These are phyloP conservation scores for Phaetusa simplex DNA, from an alignment of 2,113 vertebrate genomes.

Conservation along the genomic window DNA sequence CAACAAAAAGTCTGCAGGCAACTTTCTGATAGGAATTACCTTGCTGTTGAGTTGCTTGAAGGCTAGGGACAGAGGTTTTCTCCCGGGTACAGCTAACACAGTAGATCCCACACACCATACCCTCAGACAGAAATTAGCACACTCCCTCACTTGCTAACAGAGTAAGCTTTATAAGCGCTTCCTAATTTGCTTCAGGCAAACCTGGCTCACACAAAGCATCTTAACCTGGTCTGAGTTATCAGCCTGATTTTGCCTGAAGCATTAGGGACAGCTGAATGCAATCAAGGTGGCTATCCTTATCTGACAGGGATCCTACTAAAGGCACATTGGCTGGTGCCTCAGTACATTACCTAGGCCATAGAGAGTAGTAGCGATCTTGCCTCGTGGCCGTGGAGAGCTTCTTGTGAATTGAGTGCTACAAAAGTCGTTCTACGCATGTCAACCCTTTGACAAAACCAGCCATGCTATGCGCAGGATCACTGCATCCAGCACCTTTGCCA, in stretches of 20 bases:
- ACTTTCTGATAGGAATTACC: neutral
- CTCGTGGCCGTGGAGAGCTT: neutral
- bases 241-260: neutral
- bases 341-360: neutral
- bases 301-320: neutral
- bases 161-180: neutral
- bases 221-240: neutral
- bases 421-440: neutral
- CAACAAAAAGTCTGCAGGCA: neutral
- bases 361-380: neutral
- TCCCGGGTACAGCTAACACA: rapidly evolving
- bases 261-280: neutral
- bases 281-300: neutral
- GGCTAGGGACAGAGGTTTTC: neutral
- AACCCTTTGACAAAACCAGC: neutral
- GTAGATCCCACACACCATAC: rapidly evolving
- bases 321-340: neutral
- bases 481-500: neutral
- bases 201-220: neutral
- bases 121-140: neutral
- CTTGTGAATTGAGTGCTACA: neutral
- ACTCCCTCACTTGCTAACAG: neutral
- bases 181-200: neutral
- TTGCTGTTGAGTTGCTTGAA: neutral
- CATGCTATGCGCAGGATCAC: neutral